A percentile compares a stretch with the other conserved stretches of the same genome.
These are phyloP conservation scores for Trachurus trachurus DNA, from an alignment of 2,797 vertebrate species.

Conservation along the genomic window DNA sequence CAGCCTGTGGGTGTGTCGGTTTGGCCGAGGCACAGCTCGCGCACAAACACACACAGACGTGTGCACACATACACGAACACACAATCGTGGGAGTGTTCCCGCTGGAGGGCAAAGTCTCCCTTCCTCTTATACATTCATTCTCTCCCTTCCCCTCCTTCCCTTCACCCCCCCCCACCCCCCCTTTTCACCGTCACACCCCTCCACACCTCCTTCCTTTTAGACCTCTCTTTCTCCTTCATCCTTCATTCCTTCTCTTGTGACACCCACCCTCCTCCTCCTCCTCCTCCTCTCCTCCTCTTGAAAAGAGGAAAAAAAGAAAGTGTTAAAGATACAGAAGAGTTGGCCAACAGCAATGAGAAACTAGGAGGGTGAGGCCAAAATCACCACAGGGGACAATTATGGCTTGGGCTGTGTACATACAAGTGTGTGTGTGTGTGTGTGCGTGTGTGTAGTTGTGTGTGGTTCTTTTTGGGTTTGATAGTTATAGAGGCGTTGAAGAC, in stretches of 20 bases:
- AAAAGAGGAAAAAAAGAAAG: constrained; percentile 69
- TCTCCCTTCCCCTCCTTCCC: constrained; percentile 64
- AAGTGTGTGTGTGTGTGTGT: constrained; percentile 34
- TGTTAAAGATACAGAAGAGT: constrained; percentile 80
- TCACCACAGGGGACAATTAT: constrained; percentile 83
- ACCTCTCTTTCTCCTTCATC: constrained; percentile 76
- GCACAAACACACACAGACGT: constrained; percentile 38
- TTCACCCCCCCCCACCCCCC: constrained; percentile 58
- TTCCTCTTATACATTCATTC: constrained; percentile 82
- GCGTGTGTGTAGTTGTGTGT: constrained; percentile 35
- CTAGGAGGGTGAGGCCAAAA: constrained; percentile 76
- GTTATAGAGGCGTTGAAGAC: constrained; percentile 65
- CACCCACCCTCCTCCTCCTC: constrained; percentile 26
- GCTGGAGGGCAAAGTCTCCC: constrained; percentile 87
- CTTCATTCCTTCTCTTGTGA: constrained; percentile 70
- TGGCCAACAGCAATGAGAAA: constrained; percentile 77
- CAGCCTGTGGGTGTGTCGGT: constrained; percentile 87
- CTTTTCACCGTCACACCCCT: constrained; percentile 72
- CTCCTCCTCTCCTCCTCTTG: constrained; percentile 34
- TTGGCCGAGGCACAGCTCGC: constrained; percentile 75
- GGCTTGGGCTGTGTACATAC: constrained; percentile 67
- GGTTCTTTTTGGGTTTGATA: constrained; percentile 66
- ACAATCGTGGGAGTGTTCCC: constrained; percentile 83
- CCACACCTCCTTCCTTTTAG: constrained; percentile 75
- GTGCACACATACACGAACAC: constrained; percentile 45